Evolutionary conservation across 2,888 invertebrate genomes (phyloP).

Genomic region (Microdon myrmicae): DNA sequence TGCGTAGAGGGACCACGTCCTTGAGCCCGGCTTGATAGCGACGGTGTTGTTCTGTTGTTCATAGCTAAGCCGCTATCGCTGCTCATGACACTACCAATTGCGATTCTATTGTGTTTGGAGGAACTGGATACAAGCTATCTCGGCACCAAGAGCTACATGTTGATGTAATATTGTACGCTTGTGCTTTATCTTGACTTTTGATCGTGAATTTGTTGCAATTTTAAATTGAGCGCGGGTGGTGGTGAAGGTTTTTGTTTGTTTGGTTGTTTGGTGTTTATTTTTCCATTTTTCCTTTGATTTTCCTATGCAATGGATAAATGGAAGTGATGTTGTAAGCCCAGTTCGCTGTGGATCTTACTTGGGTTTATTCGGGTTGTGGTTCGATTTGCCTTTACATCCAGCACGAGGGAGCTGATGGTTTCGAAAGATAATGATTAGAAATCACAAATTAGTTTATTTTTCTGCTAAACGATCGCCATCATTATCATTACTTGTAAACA

Average conservation of each 20-base stretch:
- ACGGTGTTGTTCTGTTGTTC: conserved; percentile 7
- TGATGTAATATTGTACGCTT: conserved; percentile 37
- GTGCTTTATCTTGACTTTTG: conserved; percentile 39
- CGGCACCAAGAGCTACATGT: conserved; percentile 17
- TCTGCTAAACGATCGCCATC: no score
- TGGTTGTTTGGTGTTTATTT: conserved; percentile 3
- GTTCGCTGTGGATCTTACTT: no score
- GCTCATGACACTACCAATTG: conserved; percentile 5
- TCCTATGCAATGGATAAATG: conserved; percentile 1
- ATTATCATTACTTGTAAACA: no score
- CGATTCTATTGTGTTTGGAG: conserved; percentile 32
- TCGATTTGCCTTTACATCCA: no score
- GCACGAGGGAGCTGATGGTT: no score
- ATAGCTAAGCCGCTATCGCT: neutral
- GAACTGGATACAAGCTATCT: neutral
- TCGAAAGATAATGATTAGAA: no score
- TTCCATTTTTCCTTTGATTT: conserved; percentile 1
- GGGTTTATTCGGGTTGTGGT: no score
- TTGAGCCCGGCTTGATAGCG: conserved; percentile 33
- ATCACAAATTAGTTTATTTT: no score
- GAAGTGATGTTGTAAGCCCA: conserved; percentile 20
- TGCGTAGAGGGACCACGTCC: conserved; percentile 47
- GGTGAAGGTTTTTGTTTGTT: conserved; percentile 1
- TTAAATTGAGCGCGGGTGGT: conserved; percentile 41
- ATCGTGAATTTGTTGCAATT: conserved; percentile 52